Percentiles rank a stretch among this genome's conserved stretches.
Conservation (phyloP, 2,888 invertebrate genomes). For the Acleris sparsana region DNA sequence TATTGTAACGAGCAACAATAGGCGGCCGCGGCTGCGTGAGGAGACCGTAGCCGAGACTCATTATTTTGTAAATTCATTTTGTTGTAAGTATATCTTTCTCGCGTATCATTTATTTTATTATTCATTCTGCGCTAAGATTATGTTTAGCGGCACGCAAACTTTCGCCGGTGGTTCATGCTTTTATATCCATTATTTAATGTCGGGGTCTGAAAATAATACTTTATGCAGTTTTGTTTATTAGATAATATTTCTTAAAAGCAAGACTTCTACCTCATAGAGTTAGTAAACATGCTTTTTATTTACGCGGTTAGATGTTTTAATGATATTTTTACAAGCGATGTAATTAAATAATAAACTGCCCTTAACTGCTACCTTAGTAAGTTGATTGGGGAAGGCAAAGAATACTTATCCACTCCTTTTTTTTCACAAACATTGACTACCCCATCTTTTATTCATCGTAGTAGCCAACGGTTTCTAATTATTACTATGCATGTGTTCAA, state of each 20-base stretch:
- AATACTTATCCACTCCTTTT: no score
- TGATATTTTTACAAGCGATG: no score
- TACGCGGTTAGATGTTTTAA: no score
- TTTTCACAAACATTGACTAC: no score
- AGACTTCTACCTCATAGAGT: no score
- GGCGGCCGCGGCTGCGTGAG: not conserved
- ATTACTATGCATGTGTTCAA: no score
- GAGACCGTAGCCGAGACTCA: not conserved
- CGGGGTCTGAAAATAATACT: constrained; percentile 8
- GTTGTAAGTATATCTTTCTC: constrained; percentile 9
- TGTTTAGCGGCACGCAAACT: constrained; percentile 32
- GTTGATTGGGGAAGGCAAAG: no score
- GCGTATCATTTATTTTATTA: constrained; percentile 24
- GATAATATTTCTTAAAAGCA: constrained; percentile 2
- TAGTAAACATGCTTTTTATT: no score
- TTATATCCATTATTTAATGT: constrained; percentile 25
- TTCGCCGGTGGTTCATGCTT: constrained; percentile 24
- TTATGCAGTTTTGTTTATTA: constrained; percentile 18
- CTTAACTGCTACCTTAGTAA: no score
- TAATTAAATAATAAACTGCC: no score
- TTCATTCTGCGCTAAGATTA: constrained; percentile 28
- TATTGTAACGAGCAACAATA: constrained; percentile 13
- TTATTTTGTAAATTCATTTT: constrained; percentile 14
- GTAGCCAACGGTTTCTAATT: no score
- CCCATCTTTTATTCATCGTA: no score